phyloP scores from a whole-genome alignment of 1,140 invertebrate genomes.

The Drosophila pseudoananassae region DNA sequence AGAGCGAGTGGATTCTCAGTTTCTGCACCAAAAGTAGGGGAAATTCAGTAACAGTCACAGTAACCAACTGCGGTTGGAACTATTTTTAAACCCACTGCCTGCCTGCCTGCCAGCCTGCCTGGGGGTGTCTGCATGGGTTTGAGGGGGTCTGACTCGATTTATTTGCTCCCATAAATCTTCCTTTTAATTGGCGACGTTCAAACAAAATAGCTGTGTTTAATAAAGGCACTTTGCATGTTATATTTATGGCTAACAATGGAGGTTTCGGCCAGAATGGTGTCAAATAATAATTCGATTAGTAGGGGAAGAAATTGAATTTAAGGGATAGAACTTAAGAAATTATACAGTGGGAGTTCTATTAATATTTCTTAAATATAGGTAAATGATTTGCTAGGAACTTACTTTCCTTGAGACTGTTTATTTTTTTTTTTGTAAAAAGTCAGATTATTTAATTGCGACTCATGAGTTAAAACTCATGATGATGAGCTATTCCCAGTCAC shows the following conservation, averaged over 20 bases:
- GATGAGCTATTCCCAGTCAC: slow-evolving; percentile 12
- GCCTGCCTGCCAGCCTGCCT: not conserved
- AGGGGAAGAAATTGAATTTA: not conserved
- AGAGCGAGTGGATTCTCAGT: slow-evolving; percentile 8
- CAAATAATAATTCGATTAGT: slow-evolving; percentile 17
- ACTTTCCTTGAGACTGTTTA: not conserved
- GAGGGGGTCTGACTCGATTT: slow-evolving; percentile 9
- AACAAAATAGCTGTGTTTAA: slow-evolving; percentile 24
- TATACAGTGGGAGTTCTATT: not conserved
- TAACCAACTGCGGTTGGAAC: slow-evolving; percentile 40
- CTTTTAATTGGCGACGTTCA: slow-evolving; percentile 36
- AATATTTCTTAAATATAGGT: not conserved
- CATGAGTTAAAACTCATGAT: slow-evolving; percentile 21
- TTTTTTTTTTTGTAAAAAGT: slow-evolving; percentile 6
- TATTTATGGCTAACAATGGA: slow-evolving; percentile 13
- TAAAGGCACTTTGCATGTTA: slow-evolving; percentile 18
- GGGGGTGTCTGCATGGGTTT: too few species aligned
- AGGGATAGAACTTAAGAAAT: not conserved
- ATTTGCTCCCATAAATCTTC: slow-evolving; percentile 30
- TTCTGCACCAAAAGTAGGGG: slow-evolving; percentile 42
- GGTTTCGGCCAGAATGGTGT: slow-evolving; percentile 5
- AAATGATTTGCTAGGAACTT: too few species aligned
- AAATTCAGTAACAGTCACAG: slow-evolving; percentile 50
- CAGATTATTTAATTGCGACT: slow-evolving; percentile 33
- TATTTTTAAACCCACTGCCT: slow-evolving; percentile 33